Percentiles rank a stretch among this genome's conserved stretches.
phyloP scores from a whole-genome alignment of 2,888 invertebrate genomes.

The Volucella inanis region DNA sequence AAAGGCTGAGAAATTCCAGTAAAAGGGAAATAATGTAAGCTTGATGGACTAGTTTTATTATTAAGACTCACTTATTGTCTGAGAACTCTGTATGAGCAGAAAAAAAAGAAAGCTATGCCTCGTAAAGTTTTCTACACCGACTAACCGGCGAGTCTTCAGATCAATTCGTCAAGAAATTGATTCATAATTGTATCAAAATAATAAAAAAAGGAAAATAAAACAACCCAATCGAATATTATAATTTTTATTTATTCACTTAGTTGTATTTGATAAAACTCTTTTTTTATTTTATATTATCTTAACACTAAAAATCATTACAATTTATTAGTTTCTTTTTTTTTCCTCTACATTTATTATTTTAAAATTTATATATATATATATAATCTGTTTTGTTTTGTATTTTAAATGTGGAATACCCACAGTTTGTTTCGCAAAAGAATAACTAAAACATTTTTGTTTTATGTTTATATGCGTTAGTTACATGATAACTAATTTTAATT shows the following conservation, averaged over 20 bases:
- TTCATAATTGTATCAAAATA: not conserved
- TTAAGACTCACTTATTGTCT: too few species aligned
- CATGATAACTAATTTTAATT: constrained; percentile 30
- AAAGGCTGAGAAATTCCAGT: too few species aligned
- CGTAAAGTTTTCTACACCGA: too few species aligned
- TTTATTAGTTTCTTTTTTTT: constrained; percentile 47
- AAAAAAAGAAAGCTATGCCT: too few species aligned
- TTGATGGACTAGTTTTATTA: too few species aligned
- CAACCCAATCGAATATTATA: constrained; percentile 23
- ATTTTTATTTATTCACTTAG: constrained; percentile 58
- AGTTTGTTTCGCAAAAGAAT: constrained; percentile 22
- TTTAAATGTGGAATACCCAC: constrained; percentile 20
- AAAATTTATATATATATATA: constrained; percentile 35
- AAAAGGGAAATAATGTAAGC: too few species aligned
- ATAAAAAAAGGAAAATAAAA: constrained; percentile 1
- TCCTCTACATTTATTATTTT: constrained; percentile 36
- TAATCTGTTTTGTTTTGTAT: constrained; percentile 33
- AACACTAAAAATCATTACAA: constrained; percentile 63
- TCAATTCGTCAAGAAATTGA: not conserved
- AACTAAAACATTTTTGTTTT: constrained; percentile 9
- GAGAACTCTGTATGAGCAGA: too few species aligned
- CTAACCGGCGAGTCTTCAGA: too few species aligned
- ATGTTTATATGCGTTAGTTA: constrained; percentile 21
- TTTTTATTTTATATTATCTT: constrained; percentile 43
- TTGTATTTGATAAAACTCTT: constrained; percentile 50